Percentiles rank a stretch among this genome's conserved stretches.
Evolutionary conservation across 2,113 vertebrate species (phyloP).

Genomic region (Bucco capensis): DNA sequence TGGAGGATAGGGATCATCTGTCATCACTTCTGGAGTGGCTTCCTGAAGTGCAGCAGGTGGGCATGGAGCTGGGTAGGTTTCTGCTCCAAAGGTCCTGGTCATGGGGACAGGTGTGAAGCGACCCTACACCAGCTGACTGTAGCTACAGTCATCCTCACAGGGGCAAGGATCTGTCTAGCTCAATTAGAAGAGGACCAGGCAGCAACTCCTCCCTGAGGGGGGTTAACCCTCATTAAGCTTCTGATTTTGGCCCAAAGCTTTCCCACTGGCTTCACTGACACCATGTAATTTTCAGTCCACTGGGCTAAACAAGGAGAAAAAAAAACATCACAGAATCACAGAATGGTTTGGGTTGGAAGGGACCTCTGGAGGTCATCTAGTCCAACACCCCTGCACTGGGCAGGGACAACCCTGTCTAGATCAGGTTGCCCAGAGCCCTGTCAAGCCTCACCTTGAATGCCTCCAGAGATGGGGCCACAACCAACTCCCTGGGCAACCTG

Average conservation of each 20-base stretch:
- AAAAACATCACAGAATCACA: no score
- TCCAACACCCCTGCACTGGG: no score
- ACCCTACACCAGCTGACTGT: not conserved
- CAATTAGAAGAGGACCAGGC: not conserved
- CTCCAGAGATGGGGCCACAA: no score
- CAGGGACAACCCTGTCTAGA: no score
- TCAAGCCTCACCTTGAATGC: no score
- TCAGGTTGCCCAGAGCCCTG: no score
- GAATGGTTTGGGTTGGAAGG: no score
- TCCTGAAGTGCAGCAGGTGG: not conserved
- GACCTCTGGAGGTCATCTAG: no score
- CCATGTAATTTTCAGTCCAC: not conserved
- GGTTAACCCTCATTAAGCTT: not conserved
- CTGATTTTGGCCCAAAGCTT: not conserved
- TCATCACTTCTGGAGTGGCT: not conserved
- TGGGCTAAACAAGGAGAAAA: not conserved
- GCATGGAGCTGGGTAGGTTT: not conserved
- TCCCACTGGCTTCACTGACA: not conserved
- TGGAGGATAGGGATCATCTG: not conserved
- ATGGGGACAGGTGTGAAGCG: not conserved
- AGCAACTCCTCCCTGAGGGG: not conserved
- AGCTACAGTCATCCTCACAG: not conserved
- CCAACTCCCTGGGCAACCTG: no score
- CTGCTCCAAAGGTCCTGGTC: not conserved
- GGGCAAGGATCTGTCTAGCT: not conserved